Percentiles rank a stretch among this genome's conserved stretches.
phyloP scores from a whole-genome alignment of 2,113 vertebrate genomes.

The Hydrolagus affinis region DNA sequence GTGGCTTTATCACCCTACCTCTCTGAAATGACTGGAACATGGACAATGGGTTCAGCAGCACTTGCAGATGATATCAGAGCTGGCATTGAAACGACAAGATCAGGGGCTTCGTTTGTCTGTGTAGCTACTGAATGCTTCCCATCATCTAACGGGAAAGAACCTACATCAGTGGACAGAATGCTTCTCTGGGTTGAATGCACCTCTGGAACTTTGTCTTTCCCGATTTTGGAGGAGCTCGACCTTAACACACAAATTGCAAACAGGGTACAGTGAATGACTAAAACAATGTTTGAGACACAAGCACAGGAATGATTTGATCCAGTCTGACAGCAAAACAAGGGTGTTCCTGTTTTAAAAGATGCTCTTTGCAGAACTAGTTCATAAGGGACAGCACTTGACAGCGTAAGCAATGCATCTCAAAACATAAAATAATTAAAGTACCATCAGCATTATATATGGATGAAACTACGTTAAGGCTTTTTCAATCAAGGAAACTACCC shows the following conservation, averaged over 20 bases:
- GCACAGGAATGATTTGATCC: too few relatives aligned
- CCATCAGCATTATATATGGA: too few relatives aligned
- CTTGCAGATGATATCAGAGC: neutral
- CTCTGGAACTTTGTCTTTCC: neutral
- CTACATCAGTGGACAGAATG: neutral
- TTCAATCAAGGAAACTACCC: too few relatives aligned
- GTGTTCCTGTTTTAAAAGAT: too few relatives aligned
- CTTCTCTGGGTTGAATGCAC: neutral
- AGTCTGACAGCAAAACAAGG: too few relatives aligned
- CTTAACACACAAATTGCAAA: neutral
- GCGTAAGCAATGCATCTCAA: too few relatives aligned
- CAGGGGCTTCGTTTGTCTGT: neutral
- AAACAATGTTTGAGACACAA: too few relatives aligned
- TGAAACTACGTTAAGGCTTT: too few relatives aligned
- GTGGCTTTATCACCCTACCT: conserved; percentile 38
- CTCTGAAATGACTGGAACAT: neutral
- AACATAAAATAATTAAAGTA: too few relatives aligned
- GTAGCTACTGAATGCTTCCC: conserved; percentile 35
- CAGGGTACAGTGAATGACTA: neutral
- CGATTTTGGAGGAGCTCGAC: neutral
- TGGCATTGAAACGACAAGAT: accelerated
- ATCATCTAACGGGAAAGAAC: conserved; percentile 34
- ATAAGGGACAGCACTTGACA: too few relatives aligned
- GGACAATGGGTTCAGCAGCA: accelerated
- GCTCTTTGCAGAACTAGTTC: too few relatives aligned